Percentiles rank a stretch among this genome's conserved stretches.
phyloP scores from a whole-genome alignment of 2,797 vertebrate species.

The Oryzias dopingdopingensis region DNA sequence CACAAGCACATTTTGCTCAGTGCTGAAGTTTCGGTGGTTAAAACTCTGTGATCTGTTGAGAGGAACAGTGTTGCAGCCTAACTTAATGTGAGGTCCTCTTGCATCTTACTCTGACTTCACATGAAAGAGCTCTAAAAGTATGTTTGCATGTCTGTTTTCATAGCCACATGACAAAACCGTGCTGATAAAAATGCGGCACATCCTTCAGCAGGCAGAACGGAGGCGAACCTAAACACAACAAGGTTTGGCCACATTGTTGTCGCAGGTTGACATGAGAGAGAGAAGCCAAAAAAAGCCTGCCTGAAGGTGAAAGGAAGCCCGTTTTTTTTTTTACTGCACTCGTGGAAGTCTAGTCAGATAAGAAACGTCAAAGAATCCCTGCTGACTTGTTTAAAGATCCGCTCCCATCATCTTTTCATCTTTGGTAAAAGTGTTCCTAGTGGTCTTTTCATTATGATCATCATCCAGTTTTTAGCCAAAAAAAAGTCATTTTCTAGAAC shows the following conservation, averaged over 20 bases:
- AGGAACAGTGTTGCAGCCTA: slow-evolving; percentile 43
- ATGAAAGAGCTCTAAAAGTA: slow-evolving; percentile 36
- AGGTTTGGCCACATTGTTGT: slow-evolving; percentile 15
- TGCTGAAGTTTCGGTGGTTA: slow-evolving; percentile 64
- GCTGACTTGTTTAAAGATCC: slow-evolving; percentile 57
- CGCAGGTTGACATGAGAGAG: background rate
- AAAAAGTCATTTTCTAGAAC: too few species aligned
- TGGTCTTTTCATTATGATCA: too few species aligned
- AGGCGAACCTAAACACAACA: slow-evolving; percentile 17
- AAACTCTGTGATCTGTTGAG: slow-evolving; percentile 66
- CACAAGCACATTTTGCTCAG: slow-evolving; percentile 68
- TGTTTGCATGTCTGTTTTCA: slow-evolving; percentile 38
- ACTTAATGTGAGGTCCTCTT: slow-evolving; percentile 72
- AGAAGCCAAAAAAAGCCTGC: slow-evolving; percentile 28
- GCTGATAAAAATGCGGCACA: slow-evolving; percentile 11
- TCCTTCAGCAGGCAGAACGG: slow-evolving; percentile 9
- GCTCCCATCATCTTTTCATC: slow-evolving; percentile 12
- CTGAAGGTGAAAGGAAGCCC: slow-evolving; percentile 39
- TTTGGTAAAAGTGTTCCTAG: too few species aligned
- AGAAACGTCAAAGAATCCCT: slow-evolving; percentile 50
- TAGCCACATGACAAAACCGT: slow-evolving; percentile 56
- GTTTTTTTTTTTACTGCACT: slow-evolving; percentile 66
- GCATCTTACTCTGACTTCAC: slow-evolving; percentile 50
- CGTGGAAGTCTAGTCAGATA: slow-evolving; percentile 59
- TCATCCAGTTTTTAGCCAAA: too few species aligned